Base-by-base conservation (phyloP, 1,140 invertebrate genomes). In the Ceratoteleas bidentatus region DNA sequence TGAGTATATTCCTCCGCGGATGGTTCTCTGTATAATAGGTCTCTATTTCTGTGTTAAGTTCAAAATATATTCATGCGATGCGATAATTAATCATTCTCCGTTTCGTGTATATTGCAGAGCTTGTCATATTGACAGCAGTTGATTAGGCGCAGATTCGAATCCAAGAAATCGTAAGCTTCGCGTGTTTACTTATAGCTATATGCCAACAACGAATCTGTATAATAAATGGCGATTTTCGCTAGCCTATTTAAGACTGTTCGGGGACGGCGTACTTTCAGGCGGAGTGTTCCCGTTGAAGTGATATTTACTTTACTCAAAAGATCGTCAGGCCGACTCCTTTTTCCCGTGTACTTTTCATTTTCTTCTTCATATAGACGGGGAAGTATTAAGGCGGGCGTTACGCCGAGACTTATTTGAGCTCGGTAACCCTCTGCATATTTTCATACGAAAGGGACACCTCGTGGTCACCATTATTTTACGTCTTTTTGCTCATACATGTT, bases 291-390 rank as follows among this genome's bases (percentile, higher is more conserved):
- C 9, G 64, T 57, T 64, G 54, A 70, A 69, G 60, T 64, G 40
- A 79, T 43, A 47, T 60, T 79, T 66, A 68, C 76, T 66, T 47
- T 79, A 4, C 38, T 61, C 45, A 66, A 73, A 73, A 79, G 76
- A 73, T 65, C 38, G 65, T 65, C 57, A 62, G 43, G 58, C 40
- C 62, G 16, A 62, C 68, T 60, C 64, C 56, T 73, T 61, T 73
- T 62, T 40, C n/a, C 45, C 34, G 57, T 80, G 69, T 80, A 80
- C 77, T 68, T 80, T 80, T 80, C 77, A 80, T 80, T 69, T 73
- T 69, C 77, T 73, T 80, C 77, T 68, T 80, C 52, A 73, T 66
- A 74, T 60, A 74, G 56, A 80, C 36, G 43, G 60, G 64, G 10
- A 65, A 52, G 54, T 65, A 65, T 68, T 66, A 79, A 72, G 60